A percentile compares a stretch with the other conserved stretches of the same genome.
These are phyloP conservation scores for Tricholauxania praeusta DNA, from an alignment of 2,888 invertebrate genomes.

Conservation along the genomic window DNA sequence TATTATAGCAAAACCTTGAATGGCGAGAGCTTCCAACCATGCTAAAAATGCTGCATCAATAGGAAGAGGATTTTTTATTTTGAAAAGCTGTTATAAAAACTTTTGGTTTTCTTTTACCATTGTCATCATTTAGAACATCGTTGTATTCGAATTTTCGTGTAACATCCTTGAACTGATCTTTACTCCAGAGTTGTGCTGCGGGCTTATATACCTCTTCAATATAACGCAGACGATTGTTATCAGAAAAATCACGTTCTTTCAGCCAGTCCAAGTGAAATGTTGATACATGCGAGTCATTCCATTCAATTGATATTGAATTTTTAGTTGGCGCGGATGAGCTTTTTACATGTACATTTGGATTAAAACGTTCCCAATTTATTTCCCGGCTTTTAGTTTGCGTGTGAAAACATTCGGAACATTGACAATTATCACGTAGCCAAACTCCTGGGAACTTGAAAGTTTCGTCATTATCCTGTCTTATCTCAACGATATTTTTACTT, in stretches of 20 bases:
- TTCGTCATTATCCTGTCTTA: constrained; percentile 6
- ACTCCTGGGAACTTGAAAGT: constrained; percentile 73
- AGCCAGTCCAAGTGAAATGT: constrained; percentile 73
- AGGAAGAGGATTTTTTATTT: not conserved
- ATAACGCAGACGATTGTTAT: constrained; percentile 69
- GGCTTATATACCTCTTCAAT: constrained; percentile 70
- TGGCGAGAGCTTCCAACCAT: constrained; percentile 74
- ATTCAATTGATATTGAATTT: constrained; percentile 66
- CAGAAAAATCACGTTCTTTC: constrained; percentile 71
- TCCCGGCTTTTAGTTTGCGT: constrained; percentile 73
- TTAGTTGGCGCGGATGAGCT: constrained; percentile 40
- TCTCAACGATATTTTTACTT: not conserved
- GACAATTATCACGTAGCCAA: constrained; percentile 82
- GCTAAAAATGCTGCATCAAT: constrained; percentile 63
- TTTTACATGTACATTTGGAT: constrained; percentile 68
- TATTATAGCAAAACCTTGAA: constrained; percentile 75
- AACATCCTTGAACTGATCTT: constrained; percentile 68
- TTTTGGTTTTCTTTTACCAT: constrained; percentile 57
- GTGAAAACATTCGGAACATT: constrained; percentile 77
- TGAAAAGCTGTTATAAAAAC: not conserved
- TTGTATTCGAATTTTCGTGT: constrained; percentile 71
- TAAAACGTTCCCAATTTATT: constrained; percentile 72
- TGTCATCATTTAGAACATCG: constrained; percentile 69
- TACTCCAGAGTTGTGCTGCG: constrained; percentile 70
- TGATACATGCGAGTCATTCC: constrained; percentile 75